Conservation (phyloP, 2,113 vertebrate genomes). For the Corythoichthys haematopterus region DNA sequence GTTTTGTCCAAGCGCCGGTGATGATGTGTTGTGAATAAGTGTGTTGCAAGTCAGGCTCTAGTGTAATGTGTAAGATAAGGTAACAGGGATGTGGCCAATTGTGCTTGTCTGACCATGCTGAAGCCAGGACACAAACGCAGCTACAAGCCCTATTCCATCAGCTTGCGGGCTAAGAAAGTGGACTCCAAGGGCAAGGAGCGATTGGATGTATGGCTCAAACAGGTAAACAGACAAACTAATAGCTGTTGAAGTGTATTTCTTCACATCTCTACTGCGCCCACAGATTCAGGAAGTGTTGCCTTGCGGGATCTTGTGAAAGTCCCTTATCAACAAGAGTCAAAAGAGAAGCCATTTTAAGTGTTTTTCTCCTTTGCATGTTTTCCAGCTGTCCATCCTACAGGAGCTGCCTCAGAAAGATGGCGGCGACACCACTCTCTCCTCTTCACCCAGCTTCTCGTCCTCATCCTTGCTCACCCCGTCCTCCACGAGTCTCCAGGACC, state of each 20-base stretch:
- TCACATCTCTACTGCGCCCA: slow-evolving; percentile 48
- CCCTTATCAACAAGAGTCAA: slow-evolving; percentile 8
- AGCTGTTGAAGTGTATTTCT: slow-evolving; percentile 1
- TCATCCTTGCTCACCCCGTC: slow-evolving; percentile 25
- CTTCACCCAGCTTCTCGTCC: slow-evolving; percentile 12
- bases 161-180: slow-evolving; percentile 59
- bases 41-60: not conserved
- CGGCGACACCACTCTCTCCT: slow-evolving; percentile 37
- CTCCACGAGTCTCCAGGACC: slow-evolving; percentile 26
- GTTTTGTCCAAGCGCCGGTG: not conserved
- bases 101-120: slow-evolving; percentile 55
- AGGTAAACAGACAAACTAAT: slow-evolving; percentile 46
- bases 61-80: not conserved
- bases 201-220: slow-evolving; percentile 78
- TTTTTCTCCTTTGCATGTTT: not conserved
- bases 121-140: slow-evolving; percentile 67
- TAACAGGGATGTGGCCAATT: slow-evolving; percentile 12
- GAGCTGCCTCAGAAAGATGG: slow-evolving; percentile 82
- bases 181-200: slow-evolving; percentile 39
- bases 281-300: slow-evolving; percentile 62
- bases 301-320: slow-evolving; percentile 66
- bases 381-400: slow-evolving; percentile 68
- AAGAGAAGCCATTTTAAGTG: not conserved
- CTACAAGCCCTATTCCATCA: slow-evolving; percentile 76
- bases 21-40: not conserved